Evolutionary conservation across 53 echinoderm and acorn worm genomes (phyloP).

Genomic region (Echinometra lucunter): DNA sequence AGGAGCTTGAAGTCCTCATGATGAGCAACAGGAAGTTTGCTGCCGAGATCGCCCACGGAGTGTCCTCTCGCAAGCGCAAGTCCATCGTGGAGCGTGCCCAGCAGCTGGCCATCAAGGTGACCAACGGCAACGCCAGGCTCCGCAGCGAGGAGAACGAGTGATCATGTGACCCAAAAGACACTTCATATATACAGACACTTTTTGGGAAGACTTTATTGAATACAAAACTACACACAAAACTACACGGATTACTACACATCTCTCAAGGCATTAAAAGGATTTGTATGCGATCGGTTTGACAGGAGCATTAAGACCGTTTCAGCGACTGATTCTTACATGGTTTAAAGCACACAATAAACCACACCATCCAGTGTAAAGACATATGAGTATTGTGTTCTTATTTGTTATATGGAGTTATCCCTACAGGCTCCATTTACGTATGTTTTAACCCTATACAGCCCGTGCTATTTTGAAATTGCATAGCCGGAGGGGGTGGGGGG

Average conservation of each 20-base stretch:
- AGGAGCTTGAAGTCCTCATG: slow-evolving; percentile 98
- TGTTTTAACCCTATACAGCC: too few species aligned
- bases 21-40: slow-evolving; percentile 97
- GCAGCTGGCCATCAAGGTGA: slow-evolving; percentile 96
- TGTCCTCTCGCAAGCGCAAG: slow-evolving; percentile 94
- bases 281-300: neutral
- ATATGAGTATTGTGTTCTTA: neutral
- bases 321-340: neutral
- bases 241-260: neutral
- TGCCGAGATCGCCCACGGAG: slow-evolving; percentile 97
- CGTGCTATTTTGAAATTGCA: too few species aligned
- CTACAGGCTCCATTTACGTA: too few species aligned
- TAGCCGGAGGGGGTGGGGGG: too few species aligned
- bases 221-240: neutral
- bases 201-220: neutral
- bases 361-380: neutral
- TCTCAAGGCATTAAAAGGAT: neutral
- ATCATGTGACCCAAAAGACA: neutral
- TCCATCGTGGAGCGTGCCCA: slow-evolving; percentile 95
- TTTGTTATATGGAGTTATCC: neutral
- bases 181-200: slow-evolving; percentile 6
- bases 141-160: slow-evolving; percentile 98
- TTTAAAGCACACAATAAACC: slow-evolving; percentile 45
- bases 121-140: slow-evolving; percentile 91
- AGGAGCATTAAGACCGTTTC: neutral